Evolutionary conservation across 2,888 invertebrate species (phyloP).

Genomic region (Timandra comae): DNA sequence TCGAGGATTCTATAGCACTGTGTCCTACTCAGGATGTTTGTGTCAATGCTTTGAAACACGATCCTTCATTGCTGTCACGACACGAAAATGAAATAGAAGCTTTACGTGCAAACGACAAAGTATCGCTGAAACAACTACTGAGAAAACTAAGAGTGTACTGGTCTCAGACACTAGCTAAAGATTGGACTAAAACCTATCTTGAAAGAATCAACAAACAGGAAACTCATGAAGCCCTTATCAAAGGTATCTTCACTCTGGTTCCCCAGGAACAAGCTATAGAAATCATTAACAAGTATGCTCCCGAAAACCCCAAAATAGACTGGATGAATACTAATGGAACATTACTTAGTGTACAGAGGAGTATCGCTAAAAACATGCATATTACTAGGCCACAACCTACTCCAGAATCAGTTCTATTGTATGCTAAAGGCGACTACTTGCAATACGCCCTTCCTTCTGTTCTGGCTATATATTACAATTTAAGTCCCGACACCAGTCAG

Average conservation of each 20-base stretch:
- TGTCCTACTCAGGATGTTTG: slow-evolving; percentile 37
- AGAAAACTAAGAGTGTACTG: slow-evolving; percentile 50
- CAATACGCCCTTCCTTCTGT: slow-evolving; percentile 51
- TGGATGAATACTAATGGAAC: slow-evolving; percentile 42
- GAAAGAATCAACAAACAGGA: slow-evolving; percentile 23
- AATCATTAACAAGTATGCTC: slow-evolving; percentile 42
- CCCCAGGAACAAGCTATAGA: slow-evolving; percentile 28
- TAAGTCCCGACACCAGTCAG: slow-evolving; percentile 28
- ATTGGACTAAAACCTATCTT: slow-evolving; percentile 34
- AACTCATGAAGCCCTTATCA: slow-evolving; percentile 35
- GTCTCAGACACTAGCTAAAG: slow-evolving; percentile 34
- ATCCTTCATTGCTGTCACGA: slow-evolving; percentile 35
- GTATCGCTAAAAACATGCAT: slow-evolving; percentile 55
- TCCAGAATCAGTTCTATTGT: slow-evolving; percentile 40
- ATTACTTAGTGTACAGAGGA: slow-evolving; percentile 39
- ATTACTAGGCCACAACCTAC: slow-evolving; percentile 46
- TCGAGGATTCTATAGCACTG: slow-evolving; percentile 46
- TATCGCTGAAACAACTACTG: slow-evolving; percentile 31
- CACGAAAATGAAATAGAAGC: slow-evolving; percentile 29
- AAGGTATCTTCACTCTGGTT: slow-evolving; percentile 42
- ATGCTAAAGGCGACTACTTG: slow-evolving; percentile 54
- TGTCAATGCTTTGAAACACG: slow-evolving; percentile 55
- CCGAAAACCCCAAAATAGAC: slow-evolving; percentile 41
- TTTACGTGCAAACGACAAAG: slow-evolving; percentile 28
- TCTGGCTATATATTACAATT: slow-evolving; percentile 46